Evolutionary conservation across 1,140 invertebrate species (phyloP), one percentile per base, ranked within the genome.

Genomic region (Campodea augens): DNA sequence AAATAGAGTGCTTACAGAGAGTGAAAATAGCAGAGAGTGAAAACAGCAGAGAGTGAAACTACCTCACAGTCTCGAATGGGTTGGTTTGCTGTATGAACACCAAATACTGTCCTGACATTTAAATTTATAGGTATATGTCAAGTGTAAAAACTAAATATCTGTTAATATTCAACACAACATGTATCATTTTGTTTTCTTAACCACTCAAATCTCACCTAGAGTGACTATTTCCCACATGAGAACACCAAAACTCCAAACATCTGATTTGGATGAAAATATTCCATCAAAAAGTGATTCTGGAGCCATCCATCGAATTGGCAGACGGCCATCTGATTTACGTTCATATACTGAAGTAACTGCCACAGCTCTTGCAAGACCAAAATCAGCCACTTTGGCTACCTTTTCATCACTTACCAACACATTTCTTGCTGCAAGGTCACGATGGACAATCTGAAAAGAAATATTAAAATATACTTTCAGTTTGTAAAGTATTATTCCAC

Each of bases 161-260:
- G 10, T 32, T n/a, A 10, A 10, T n/a, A 32, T 32, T 32, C 10
- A 32, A 10, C 29, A 32, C 10, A 32, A 32, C n/a, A 32, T 32
- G 10, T 32, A 32, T 10, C 10, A 32, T n/a, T n/a, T 32, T 32
- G 29, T 10, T 32, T 32, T 32, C n/a, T 10, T 10, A 41, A 1
- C 1, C 19, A 13, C 13, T 43, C 25, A 43, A 13, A 21, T 13
- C 55, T 56, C 57, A 67, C 66, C 66, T 50, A 69, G 57, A n/a
- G n/a, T n/a, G 23, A 67, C 57, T 23, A 71, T 85, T 65, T 92
- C 88, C 88, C 88, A 93, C 49, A 89, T 76, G 2, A 92, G 65
- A 5, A 95, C 77, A 0, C 89, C 89, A 56, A 90, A 92, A 53
- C 86, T 85, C 88, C 88, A 95, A 13, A 90, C 79, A 55, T 93